A percentile compares a stretch with the other conserved stretches of the same genome.
Conservation (phyloP, 2,797 vertebrate species). For the Hippopotamyrus pictus region DNA sequence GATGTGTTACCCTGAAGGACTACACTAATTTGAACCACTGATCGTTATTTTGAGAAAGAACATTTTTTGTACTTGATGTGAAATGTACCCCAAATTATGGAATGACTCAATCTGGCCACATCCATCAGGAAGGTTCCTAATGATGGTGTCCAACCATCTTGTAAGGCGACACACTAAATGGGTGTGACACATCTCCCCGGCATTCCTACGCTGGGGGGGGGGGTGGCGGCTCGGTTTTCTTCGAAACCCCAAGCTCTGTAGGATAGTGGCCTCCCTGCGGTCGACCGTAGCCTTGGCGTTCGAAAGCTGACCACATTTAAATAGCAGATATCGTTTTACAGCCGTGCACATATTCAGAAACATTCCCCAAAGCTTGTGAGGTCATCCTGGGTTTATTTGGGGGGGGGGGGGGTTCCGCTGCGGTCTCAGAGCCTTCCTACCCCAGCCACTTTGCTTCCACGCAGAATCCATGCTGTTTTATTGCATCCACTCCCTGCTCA, state of each 20-base stretch:
- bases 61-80: background rate
- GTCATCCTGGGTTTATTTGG: background rate
- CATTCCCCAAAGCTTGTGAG: background rate
- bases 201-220: background rate
- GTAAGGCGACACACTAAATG: background rate
- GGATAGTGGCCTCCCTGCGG: background rate
- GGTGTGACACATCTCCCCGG: background rate
- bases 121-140: background rate
- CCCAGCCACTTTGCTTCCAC: background rate
- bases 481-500: background rate
- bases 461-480: background rate
- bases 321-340: conserved; percentile 1
- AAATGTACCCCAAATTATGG: background rate
- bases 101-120: background rate
- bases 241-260: background rate
- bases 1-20: background rate
- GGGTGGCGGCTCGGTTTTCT: background rate
- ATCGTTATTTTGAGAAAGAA: background rate
- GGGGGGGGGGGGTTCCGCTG: background rate
- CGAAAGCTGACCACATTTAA: background rate
- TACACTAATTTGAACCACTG: background rate
- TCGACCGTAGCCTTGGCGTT: background rate
- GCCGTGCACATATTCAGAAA: background rate
- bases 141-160: background rate
- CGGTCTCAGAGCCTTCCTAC: conserved; percentile 20